Evolutionary conservation across 92 coral and sea anemone genomes (phyloP).

Genomic region (Micromussa lordhowensis): DNA sequence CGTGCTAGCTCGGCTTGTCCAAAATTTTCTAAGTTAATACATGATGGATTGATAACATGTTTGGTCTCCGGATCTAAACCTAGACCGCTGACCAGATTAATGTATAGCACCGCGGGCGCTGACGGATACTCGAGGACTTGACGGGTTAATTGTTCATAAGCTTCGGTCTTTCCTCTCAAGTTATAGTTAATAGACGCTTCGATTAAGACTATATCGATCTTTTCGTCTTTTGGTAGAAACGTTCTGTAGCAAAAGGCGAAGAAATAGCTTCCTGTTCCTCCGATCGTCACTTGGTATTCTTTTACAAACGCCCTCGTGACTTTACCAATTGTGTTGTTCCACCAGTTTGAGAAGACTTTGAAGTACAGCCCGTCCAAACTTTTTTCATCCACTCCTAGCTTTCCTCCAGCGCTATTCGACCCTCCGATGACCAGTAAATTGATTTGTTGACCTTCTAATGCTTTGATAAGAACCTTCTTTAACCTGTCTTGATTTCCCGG

Average conservation of each 20-base stretch:
- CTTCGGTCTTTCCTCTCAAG: conserved; percentile 62
- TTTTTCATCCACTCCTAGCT: conserved; percentile 65
- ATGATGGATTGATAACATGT: conserved; percentile 47
- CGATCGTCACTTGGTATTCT: conserved; percentile 52
- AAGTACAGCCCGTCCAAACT: conserved; percentile 61
- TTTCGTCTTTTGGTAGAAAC: conserved; percentile 49
- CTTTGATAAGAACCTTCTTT: conserved; percentile 59
- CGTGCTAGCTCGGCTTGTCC: conserved; percentile 65
- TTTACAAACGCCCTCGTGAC: conserved; percentile 45
- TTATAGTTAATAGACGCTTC: conserved; percentile 79
- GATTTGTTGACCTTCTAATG: conserved; percentile 55
- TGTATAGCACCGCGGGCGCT: conserved; percentile 73
- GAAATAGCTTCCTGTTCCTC: conserved; percentile 84
- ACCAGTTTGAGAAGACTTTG: conserved; percentile 74
- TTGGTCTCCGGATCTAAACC: conserved; percentile 57
- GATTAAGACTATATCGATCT: conserved; percentile 76
- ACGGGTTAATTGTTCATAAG: conserved; percentile 85
- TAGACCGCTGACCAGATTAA: conserved; percentile 73
- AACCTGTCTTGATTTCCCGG: conserved; percentile 20
- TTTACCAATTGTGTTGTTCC: conserved; percentile 67
- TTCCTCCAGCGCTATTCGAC: conserved; percentile 93
- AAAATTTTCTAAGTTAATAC: conserved; percentile 72
- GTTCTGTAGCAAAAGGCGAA: conserved; percentile 82
- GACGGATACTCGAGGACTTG: conserved; percentile 66
- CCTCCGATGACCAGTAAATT: conserved; percentile 80